These are phyloP conservation scores for Clarias platycephalus DNA, from an alignment of 2,797 vertebrate genomes.

Conservation along the genomic window DNA sequence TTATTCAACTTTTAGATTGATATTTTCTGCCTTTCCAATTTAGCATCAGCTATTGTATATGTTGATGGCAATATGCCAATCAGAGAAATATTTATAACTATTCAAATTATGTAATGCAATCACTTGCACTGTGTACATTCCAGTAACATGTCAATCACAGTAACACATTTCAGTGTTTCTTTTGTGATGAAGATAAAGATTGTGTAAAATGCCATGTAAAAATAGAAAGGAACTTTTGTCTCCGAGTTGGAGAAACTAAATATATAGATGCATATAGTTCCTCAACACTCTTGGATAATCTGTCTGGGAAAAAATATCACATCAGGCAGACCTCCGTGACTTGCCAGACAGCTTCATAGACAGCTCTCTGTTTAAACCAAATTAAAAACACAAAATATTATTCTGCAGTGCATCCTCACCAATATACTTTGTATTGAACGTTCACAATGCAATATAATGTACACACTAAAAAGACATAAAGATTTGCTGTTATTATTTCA, in stretches of 20 bases:
- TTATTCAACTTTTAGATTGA: neutral
- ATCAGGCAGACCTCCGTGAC: neutral
- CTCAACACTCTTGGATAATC: neutral
- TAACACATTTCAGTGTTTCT: neutral
- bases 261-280: neutral
- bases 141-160: neutral
- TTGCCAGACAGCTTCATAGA: neutral
- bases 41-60: neutral
- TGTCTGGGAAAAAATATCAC: neutral
- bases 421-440: neutral
- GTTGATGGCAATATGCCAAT: neutral
- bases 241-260: neutral
- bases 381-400: too few relatives aligned
- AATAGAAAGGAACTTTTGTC: constrained; percentile 12
- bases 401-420: neutral
- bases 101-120: neutral
- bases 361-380: neutral
- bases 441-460: neutral
- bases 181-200: neutral
- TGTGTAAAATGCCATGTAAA: neutral
- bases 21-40: neutral
- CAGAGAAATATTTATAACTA: neutral
- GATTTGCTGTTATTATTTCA: neutral
- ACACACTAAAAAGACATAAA: neutral
- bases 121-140: neutral